Evolutionary conservation across 2,113 vertebrate species (phyloP), one percentile per base, ranked within the genome.

Genomic region (Eira barbara): DNA sequence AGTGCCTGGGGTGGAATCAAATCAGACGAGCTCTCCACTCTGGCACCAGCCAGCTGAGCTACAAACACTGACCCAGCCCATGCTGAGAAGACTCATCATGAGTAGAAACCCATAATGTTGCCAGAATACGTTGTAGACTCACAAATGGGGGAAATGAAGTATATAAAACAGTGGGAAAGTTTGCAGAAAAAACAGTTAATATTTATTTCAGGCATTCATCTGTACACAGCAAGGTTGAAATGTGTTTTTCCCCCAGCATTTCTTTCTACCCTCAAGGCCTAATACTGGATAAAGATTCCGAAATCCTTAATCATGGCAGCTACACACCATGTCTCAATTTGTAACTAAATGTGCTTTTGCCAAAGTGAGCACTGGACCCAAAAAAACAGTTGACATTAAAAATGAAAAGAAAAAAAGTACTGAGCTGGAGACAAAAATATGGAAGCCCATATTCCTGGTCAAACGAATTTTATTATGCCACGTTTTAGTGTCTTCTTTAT

Each of bases 281-380:
- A 93, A 80, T 0, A 0, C 82, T 55, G 73, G 98, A 94, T 9
- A 29, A 76, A 84, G 98, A 97, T 97, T 98, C 96, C 90, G 88
- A 98, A 98, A 98, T 98, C 97, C 90, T 98, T 98, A 97, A 98
- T 97, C 95, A 94, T 67, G 96, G 94, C 73, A 97, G 89, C 95
- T 98, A 95, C 94, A 86, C 47, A 95, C 86, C 81, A 82, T 76
- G 84, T 95, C 97, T 97, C 97, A 96, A 98, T 98, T 97, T 98
- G 95, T 10, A 71, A 93, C 95, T 97, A 97, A 98, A 94, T 78
- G 69, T 65, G 73, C 36, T 97, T 98, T 97, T 97, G 93, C 69
- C 94, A 96, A 97, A 98, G 90, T 91, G 94, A 97, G 84, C 47
- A 21, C 96, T 87, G 91, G 96, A 97, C 94, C 97, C 97, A 89